phyloP scores from a whole-genome alignment of 2,113 vertebrate genomes.

The Xenotilapia longispinis region DNA sequence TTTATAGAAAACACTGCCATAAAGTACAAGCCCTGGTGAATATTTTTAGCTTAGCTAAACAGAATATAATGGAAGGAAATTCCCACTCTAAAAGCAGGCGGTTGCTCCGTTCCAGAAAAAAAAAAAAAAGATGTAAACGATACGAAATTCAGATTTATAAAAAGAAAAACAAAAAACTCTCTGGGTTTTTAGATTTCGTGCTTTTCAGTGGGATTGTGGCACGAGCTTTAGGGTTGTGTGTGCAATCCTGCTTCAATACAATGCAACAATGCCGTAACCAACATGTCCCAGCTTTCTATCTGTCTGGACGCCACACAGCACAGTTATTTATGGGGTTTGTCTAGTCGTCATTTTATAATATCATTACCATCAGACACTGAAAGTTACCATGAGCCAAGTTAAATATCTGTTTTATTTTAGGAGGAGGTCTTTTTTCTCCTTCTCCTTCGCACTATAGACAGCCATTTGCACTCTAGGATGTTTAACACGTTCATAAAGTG shows the following conservation, averaged over 20 bases:
- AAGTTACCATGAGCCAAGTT: slow-evolving; percentile 66
- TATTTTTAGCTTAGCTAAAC: slow-evolving; percentile 63
- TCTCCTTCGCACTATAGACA: slow-evolving; percentile 42
- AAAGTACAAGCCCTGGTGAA: slow-evolving; percentile 19
- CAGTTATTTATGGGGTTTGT: slow-evolving; percentile 74
- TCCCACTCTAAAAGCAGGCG: slow-evolving; percentile 41
- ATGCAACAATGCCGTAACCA: slow-evolving; percentile 45
- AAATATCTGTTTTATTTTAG: slow-evolving; percentile 77
- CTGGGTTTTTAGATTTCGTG: slow-evolving; percentile 8
- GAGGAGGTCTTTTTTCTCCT: slow-evolving; percentile 30
- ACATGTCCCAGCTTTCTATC: slow-evolving; percentile 58
- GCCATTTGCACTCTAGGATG: slow-evolving; percentile 54
- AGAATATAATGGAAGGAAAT: slow-evolving; percentile 62
- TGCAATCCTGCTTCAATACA: slow-evolving; percentile 17
- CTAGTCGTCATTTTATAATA: slow-evolving; percentile 73
- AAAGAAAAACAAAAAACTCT: not conserved
- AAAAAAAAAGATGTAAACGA: slow-evolving; percentile 37
- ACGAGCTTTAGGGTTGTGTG: not conserved
- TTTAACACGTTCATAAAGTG: slow-evolving; percentile 42
- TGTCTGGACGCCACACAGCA: slow-evolving; percentile 60
- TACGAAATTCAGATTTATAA: slow-evolving; percentile 32
- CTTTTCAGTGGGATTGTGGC: slow-evolving; percentile 5
- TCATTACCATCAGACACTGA: slow-evolving; percentile 72
- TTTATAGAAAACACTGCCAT: slow-evolving; percentile 41
- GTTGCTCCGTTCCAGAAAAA: slow-evolving; percentile 1